Evolutionary conservation across 1,140 invertebrate genomes (phyloP), one percentile per base, ranked within the genome.

Genomic region (Akabosia matsudoensis): DNA sequence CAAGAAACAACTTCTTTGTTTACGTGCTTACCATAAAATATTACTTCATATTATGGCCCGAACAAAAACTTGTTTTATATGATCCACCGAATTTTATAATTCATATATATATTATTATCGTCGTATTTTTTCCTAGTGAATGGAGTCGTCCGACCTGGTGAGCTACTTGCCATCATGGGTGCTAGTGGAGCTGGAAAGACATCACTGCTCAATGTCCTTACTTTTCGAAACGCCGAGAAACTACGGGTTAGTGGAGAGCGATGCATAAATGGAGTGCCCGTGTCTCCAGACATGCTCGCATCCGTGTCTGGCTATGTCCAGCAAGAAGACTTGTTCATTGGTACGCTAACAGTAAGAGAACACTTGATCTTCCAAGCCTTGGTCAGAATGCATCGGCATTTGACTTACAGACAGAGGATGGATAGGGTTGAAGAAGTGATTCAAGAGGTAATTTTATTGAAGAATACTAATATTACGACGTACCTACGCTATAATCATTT

Each of bases 311-410:
- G 95, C 0, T 98, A 98, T 82, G 95, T 98, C 0, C 96, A 98
- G 84, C 97, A 99, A 85, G 91, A 95, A 73, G 95, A 97, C 85
- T 84, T 97, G n/a, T 97, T 97, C 83, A 92, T 97, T 76, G 93
- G 93, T 0, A 95, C 92, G 0, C 86, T 97, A n/a, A 97, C 95
- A 0, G 94, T 96, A 1, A 88, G 88, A 74, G 96, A 98, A 83
- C 95, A 97, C 85, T 87, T 98, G 2, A 87, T 91, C 14, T 82
- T 83, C 74, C 87, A 96, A 90, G 94, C 96, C 10, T 86, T 95
- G 83, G 90, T 99, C 4, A 88, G 96, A 74, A 98, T 99, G 96
- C 94, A 97, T 77, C 87, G 88, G 37, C 85, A 91, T 61, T 90
- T 97, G 77, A 89, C 90, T 0, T 91, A 92, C 79, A 83, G 87